Evolutionary conservation across 2,797 vertebrate species (phyloP).

Genomic region (Argentina silus): DNA sequence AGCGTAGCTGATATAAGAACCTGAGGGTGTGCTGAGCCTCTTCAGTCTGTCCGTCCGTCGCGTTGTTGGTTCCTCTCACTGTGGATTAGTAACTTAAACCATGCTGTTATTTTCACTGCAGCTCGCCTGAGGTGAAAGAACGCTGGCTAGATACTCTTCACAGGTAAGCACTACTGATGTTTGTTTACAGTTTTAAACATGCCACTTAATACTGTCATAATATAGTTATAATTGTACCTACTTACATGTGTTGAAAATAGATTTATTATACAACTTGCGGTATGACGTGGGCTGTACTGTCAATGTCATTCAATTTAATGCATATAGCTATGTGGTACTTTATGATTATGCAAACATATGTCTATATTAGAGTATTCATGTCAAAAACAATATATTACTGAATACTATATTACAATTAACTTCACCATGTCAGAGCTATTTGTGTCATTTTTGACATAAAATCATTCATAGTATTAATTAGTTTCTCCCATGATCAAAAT

Average conservation of each 20-base stretch:
- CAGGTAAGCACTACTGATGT: slow-evolving; percentile 76
- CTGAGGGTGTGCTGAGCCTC: slow-evolving; percentile 26
- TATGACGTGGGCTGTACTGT: neutral
- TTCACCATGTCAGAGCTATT: no score
- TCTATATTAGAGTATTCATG: no score
- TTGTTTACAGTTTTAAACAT: neutral
- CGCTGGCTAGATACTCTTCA: slow-evolving; percentile 81
- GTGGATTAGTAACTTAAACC: slow-evolving; percentile 74
- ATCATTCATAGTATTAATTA: no score
- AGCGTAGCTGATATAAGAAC: slow-evolving; percentile 74
- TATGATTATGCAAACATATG: no score
- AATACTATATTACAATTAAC: no score
- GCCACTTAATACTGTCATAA: neutral
- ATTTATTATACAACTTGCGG: neutral
- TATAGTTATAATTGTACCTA: no score
- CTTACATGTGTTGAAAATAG: no score
- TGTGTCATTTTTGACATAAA: no score
- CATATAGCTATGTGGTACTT: neutral
- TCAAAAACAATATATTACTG: no score
- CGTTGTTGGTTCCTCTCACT: slow-evolving; percentile 22
- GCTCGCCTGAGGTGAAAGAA: slow-evolving; percentile 81
- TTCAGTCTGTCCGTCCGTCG: slow-evolving; percentile 49
- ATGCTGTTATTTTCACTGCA: slow-evolving; percentile 78
- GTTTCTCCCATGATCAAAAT: no score
- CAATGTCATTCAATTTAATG: neutral